These are phyloP conservation scores for Amblyteles armatorius DNA, from an alignment of 2,888 invertebrate species.

Conservation along the genomic window DNA sequence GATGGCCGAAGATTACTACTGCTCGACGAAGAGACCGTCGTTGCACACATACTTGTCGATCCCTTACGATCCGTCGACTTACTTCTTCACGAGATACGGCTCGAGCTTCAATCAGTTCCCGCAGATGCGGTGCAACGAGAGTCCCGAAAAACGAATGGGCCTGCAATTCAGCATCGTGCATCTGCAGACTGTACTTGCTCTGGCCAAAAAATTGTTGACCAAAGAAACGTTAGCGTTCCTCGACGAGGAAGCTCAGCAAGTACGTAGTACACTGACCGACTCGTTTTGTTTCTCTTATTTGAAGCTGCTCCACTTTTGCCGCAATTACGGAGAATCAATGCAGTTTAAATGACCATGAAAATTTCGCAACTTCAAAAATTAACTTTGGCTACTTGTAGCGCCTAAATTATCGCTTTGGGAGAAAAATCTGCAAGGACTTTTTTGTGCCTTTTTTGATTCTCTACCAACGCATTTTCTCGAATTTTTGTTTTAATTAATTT, in stretches of 20 bases:
- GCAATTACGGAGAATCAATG: too few species aligned
- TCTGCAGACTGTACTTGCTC: slow-evolving; percentile 91
- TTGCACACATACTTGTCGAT: slow-evolving; percentile 88
- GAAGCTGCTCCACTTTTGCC: too few species aligned
- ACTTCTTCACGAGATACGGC: slow-evolving; percentile 96
- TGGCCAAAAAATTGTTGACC: slow-evolving; percentile 94
- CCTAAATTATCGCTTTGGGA: too few species aligned
- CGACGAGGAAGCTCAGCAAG: slow-evolving; percentile 94
- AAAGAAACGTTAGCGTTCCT: slow-evolving; percentile 93
- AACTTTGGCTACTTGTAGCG: too few species aligned
- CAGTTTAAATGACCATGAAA: too few species aligned
- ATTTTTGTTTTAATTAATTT: too few species aligned
- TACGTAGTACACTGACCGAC: slow-evolving; percentile 78
- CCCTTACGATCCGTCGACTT: slow-evolving; percentile 92
- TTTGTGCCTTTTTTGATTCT: too few species aligned
- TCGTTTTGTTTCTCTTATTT: background rate
- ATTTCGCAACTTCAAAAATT: too few species aligned
- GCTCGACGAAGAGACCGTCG: slow-evolving; percentile 82
- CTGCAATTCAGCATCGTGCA: slow-evolving; percentile 92
- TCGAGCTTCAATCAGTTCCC: slow-evolving; percentile 97
- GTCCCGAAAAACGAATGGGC: slow-evolving; percentile 88
- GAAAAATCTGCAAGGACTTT: too few species aligned
- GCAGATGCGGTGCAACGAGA: slow-evolving; percentile 91
- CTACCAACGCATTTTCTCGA: too few species aligned
- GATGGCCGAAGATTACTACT: slow-evolving; percentile 77